Conservation (phyloP, 2,888 invertebrate genomes). For the Odontocerum albicorne region DNA sequence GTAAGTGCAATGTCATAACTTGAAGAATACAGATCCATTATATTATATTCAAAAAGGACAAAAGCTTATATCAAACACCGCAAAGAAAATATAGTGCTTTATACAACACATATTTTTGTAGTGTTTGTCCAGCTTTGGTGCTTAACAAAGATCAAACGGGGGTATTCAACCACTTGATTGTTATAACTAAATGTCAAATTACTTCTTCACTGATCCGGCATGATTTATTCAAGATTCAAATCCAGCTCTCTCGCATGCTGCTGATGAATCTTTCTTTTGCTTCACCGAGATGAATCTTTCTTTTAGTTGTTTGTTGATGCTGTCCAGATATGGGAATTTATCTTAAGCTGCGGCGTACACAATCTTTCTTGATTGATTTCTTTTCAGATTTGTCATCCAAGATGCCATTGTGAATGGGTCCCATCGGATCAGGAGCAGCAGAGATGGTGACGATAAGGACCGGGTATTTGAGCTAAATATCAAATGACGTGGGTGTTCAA, state of each 20-base stretch:
- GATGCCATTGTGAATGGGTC: constrained; percentile 12
- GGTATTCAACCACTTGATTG: background rate
- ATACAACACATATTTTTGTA: too few relatives aligned
- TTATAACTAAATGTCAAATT: constrained; percentile 14
- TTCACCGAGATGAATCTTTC: constrained; percentile 10
- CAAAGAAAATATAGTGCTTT: too few relatives aligned
- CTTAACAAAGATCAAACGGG: background rate
- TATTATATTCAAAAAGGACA: too few relatives aligned
- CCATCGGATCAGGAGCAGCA: background rate
- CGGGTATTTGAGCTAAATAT: background rate
- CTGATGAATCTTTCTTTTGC: constrained; percentile 14
- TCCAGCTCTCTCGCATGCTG: constrained; percentile 15
- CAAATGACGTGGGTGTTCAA: constrained; percentile 1
- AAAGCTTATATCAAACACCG: too few relatives aligned
- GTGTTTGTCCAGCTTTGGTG: too few relatives aligned
- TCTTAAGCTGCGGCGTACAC: constrained; percentile 14
- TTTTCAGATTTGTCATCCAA: constrained; percentile 27
- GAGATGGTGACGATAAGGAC: background rate
- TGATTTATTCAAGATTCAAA: constrained; percentile 23
- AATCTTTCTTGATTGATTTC: constrained; percentile 25
- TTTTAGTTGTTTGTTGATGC: constrained; percentile 23
- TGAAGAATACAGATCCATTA: too few relatives aligned
- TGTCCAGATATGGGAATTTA: constrained; percentile 26
- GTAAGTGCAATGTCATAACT: too few relatives aligned
- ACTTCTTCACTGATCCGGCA: constrained; percentile 3